A percentile compares a stretch with the other conserved stretches of the same genome.
Conservation (phyloP, 2,888 invertebrate genomes). For the Morpho deidamia region DNA sequence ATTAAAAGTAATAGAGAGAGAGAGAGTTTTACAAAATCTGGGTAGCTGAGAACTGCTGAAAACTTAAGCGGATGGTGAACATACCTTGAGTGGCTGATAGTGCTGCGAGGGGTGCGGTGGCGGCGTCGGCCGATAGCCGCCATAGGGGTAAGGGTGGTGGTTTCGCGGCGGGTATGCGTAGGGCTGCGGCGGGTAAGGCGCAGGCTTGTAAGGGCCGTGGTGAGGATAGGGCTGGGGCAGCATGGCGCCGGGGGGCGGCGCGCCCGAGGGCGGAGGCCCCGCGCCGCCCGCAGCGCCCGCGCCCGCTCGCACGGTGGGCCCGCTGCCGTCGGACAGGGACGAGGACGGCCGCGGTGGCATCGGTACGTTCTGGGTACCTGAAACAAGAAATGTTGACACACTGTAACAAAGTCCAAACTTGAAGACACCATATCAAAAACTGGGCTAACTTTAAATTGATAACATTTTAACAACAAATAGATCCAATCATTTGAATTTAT, state of each 20-base stretch:
- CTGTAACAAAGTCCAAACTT: too few species aligned
- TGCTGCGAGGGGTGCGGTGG: slow-evolving; percentile 64
- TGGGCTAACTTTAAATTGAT: too few species aligned
- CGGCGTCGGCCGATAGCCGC: slow-evolving; percentile 58
- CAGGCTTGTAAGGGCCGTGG: slow-evolving; percentile 60
- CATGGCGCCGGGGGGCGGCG: slow-evolving; percentile 61
- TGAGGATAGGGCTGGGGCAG: slow-evolving; percentile 63
- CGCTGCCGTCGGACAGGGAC: slow-evolving; percentile 80
- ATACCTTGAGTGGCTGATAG: slow-evolving; percentile 65
- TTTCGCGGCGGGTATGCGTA: slow-evolving; percentile 68
- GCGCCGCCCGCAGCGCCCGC: slow-evolving; percentile 43
- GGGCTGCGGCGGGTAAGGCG: slow-evolving; percentile 70
- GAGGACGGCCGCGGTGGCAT: slow-evolving; percentile 97
- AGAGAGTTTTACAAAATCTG: background rate
- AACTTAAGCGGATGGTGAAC: background rate
- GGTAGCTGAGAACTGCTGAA: background rate
- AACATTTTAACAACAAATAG: too few species aligned
- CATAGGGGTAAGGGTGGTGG: slow-evolving; percentile 72
- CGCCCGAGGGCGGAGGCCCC: slow-evolving; percentile 48
- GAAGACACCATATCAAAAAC: too few species aligned
- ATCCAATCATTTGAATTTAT: too few species aligned
- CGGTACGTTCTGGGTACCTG: slow-evolving; percentile 95
- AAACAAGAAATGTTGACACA: slow-evolving; percentile 28
- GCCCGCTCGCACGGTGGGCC: slow-evolving; percentile 50
- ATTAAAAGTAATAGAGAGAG: background rate